Percentiles rank a stretch among this genome's conserved stretches.
These are phyloP conservation scores for Emydocephalus ijimae DNA, from an alignment of 2,113 vertebrate genomes.

Conservation along the genomic window DNA sequence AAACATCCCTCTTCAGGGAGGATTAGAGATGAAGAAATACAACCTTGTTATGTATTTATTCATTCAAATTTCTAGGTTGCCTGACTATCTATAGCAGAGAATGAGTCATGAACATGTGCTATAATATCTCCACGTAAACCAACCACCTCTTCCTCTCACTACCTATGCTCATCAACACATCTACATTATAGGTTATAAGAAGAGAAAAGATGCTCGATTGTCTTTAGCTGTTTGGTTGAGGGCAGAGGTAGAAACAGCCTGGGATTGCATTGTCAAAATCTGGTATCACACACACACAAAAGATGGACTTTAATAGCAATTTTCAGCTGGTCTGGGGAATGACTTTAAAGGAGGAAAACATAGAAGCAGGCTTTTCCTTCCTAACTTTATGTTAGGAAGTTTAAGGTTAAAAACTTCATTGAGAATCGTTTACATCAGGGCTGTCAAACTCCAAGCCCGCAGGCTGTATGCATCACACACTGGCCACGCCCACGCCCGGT, in stretches of 20 bases:
- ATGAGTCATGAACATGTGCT: neutral
- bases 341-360: neutral
- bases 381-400: neutral
- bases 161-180: neutral
- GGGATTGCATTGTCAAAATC: neutral
- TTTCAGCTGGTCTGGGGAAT: neutral
- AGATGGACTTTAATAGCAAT: neutral
- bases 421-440: neutral
- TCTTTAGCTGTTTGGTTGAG: neutral
- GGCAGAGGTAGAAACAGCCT: neutral
- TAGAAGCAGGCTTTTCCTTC: neutral
- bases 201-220: neutral
- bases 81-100: neutral
- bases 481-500: too few relatives aligned
- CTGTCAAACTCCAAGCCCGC: too few relatives aligned
- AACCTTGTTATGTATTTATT: neutral
- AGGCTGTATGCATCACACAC: too few relatives aligned
- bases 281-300: neutral
- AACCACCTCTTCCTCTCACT: neutral
- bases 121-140: neutral
- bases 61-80: neutral
- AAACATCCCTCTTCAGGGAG: neutral
- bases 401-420: neutral
- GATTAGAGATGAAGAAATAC: neutral
- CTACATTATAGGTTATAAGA: neutral